A percentile compares a stretch with the other conserved stretches of the same genome.
These are phyloP conservation scores for Eptatretus burgeri DNA, from an alignment of 2,113 vertebrate genomes.

Conservation along the genomic window DNA sequence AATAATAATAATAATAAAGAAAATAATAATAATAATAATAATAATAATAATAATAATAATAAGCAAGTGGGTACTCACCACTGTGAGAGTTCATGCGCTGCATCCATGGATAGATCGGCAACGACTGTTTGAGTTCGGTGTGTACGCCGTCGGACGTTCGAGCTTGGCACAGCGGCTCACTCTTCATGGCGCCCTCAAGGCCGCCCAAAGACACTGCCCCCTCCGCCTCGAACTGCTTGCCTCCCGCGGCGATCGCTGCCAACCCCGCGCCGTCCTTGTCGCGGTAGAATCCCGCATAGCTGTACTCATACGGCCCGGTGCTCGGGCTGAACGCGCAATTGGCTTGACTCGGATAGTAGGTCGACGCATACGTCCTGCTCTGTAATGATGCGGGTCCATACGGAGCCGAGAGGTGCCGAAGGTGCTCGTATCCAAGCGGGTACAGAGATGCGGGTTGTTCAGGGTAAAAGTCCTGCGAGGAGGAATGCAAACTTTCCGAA, in stretches of 20 bases:
- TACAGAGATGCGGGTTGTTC: constrained; percentile 2
- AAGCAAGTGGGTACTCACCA: neutral
- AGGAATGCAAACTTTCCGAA: constrained; percentile 3
- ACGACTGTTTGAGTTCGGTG: neutral
- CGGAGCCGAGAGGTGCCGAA: neutral
- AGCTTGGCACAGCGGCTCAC: too few relatives aligned
- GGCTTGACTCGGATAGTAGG: constrained; percentile 4
- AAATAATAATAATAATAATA: too few relatives aligned
- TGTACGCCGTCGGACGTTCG: too few relatives aligned
- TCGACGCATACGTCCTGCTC: constrained; percentile 3
- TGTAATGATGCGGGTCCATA: neutral
- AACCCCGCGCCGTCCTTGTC: neutral
- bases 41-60: too few relatives aligned
- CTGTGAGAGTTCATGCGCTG: constrained; percentile 5
- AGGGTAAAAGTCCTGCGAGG: constrained; percentile 2
- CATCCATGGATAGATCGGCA: constrained; percentile 5
- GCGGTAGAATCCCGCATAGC: neutral
- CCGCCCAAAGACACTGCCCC: too few relatives aligned
- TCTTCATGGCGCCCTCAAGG: too few relatives aligned
- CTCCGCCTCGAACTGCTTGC: too few relatives aligned
- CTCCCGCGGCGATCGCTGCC: neutral
- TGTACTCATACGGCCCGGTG: neutral
- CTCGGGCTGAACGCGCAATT: neutral
- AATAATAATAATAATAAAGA: too few relatives aligned
- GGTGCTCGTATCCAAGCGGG: constrained; percentile 6